Evolutionary conservation across 2,797 vertebrate species (phyloP).

Genomic region (Yasuhikotakia modesta): DNA sequence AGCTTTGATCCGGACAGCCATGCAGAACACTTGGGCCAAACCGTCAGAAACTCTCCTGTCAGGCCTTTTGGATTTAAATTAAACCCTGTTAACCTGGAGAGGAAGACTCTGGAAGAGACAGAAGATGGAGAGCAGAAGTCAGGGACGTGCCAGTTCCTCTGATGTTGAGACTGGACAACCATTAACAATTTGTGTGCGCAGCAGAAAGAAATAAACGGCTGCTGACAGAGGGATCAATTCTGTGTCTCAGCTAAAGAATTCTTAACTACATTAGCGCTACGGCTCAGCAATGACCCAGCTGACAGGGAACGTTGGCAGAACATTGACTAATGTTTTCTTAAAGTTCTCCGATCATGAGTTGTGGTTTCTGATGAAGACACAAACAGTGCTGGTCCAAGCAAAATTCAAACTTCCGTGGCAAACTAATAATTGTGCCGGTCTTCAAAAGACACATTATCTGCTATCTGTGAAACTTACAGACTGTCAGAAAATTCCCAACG

Average conservation of each 20-base stretch:
- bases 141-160: constrained; percentile 55
- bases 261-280: constrained; percentile 46
- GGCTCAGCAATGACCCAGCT: background rate
- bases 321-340: no score
- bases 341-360: no score
- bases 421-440: no score
- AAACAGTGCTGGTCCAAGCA: no score
- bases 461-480: no score
- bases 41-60: constrained; percentile 85
- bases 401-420: no score
- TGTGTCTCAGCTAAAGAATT: constrained; percentile 48
- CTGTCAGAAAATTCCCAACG: constrained; percentile 57
- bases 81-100: constrained; percentile 84
- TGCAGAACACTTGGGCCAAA: constrained; percentile 83
- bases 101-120: constrained; percentile 61
- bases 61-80: constrained; percentile 89
- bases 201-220: constrained; percentile 38
- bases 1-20: constrained; percentile 90
- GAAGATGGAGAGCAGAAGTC: constrained; percentile 50
- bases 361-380: no score
- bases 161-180: constrained; percentile 34
- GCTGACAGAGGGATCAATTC: constrained; percentile 53
- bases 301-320: no score
- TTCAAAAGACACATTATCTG: background rate
- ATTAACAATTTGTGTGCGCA: constrained; percentile 45